Evolutionary conservation across 1,140 invertebrate genomes (phyloP), one percentile per base, ranked within the genome.

Genomic region (Lordiphosa clarofinis): DNA sequence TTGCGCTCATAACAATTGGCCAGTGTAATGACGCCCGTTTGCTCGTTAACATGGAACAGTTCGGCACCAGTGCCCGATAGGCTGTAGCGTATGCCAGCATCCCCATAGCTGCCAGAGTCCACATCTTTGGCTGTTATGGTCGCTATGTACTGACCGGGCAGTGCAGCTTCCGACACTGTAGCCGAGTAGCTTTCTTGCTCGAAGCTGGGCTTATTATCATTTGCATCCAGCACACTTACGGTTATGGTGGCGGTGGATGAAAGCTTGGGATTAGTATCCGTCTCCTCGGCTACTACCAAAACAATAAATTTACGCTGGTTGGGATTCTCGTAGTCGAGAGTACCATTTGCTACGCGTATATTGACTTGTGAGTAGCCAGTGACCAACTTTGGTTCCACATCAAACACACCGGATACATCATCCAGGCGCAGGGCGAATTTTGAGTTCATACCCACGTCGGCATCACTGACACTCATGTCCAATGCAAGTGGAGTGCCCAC

Each of bases 261-360:
- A 1, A 96, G 90, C 37, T 92, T 92, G 2, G 94, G 93, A 42
- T 91, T 90, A 1, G 95, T 96, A 65, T 95, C 92, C 2, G 94
- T 90, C 78, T 97, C 96, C 88, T 94, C 94, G 1, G 96, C 96
- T 53, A 96, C 92, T 88, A 95, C 95, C 81, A 96, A 90, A 28
- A 97, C 92, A 69, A 97, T 95, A 87, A 97, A 98, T 89, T 97
- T 97, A 58, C 95, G 91, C 87, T 97, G 95, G 90, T 97, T 97
- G 19, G 95, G 95, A 90, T 98, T 96, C 87, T 97, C 96, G 84
- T 96, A 97, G 88, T 97, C 96, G 36, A 97, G 89, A 1, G 93
- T 92, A 55, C 92, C 94, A 86, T 95, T 95, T 48, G 94, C 92
- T 0, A 97, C 92, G 24, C 95, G 91, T 56, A 98, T 94, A 7